A percentile compares a stretch with the other conserved stretches of the same genome.
These are phyloP conservation scores for Epinephelus moara DNA, from an alignment of 2,113 vertebrate genomes.

Conservation along the genomic window DNA sequence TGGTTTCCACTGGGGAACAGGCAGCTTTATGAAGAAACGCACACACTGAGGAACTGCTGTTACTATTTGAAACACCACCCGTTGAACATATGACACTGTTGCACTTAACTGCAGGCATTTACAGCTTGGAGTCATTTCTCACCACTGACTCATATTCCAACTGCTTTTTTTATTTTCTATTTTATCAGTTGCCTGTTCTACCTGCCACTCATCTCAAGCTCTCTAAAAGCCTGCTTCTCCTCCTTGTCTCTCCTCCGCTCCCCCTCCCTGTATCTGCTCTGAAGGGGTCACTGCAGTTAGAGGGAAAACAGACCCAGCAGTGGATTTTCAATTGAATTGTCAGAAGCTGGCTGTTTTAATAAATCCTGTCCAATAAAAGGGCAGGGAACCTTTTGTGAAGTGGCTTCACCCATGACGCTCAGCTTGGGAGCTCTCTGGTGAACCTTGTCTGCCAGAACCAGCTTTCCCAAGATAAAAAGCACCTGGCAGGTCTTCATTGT, in stretches of 20 bases:
- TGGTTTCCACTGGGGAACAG: conserved; percentile 46
- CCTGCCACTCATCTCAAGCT: conserved; percentile 70
- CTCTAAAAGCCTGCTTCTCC: conserved; percentile 51
- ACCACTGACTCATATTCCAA: conserved; percentile 17
- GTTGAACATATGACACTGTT: conserved; percentile 50
- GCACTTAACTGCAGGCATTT: conserved; percentile 61
- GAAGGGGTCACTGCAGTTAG: conserved; percentile 75
- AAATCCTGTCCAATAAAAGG: conserved; percentile 81
- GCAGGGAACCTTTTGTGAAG: conserved; percentile 77
- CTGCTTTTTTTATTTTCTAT: conserved; percentile 21
- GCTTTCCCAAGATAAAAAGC: conserved; percentile 56
- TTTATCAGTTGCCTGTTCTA: conserved; percentile 42
- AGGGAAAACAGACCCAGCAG: conserved; percentile 77
- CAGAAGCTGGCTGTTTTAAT: conserved; percentile 80
- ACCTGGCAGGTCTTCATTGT: conserved; percentile 45
- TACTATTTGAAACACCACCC: conserved; percentile 58
- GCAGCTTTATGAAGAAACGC: conserved; percentile 48
- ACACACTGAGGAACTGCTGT: conserved; percentile 37
- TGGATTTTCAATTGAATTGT: conserved; percentile 80
- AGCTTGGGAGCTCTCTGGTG: conserved; percentile 45
- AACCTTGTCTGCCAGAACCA: conserved; percentile 57
- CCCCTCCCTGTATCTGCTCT: conserved; percentile 43
- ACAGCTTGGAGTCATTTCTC: conserved; percentile 56
- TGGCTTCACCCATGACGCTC: conserved; percentile 69
- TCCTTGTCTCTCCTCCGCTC: conserved; percentile 28